Evolutionary conservation across 2,888 invertebrate genomes (phyloP).

Genomic region (Dryadula phaetusa): DNA sequence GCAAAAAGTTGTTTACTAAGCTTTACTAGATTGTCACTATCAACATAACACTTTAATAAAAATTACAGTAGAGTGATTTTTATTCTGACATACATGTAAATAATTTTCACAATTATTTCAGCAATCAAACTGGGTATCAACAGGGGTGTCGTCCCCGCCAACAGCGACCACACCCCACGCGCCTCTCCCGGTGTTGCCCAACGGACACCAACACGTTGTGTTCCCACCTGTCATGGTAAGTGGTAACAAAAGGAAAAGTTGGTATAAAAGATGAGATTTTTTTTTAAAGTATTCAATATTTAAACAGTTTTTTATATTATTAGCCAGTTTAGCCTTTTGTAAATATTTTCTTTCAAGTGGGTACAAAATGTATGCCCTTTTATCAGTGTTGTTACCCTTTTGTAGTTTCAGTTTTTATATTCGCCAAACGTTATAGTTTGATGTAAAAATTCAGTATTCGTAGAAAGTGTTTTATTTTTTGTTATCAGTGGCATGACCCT

Average conservation of each 20-base stretch:
- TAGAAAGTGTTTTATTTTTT: conserved; percentile 7
- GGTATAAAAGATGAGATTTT: neutral
- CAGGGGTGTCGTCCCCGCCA: conserved; percentile 82
- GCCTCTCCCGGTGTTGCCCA: conserved; percentile 82
- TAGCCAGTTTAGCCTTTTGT: neutral
- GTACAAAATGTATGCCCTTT: too few species aligned
- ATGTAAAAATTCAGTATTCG: neutral
- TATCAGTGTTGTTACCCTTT: neutral
- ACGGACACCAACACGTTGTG: conserved; percentile 72
- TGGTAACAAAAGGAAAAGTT: conserved; percentile 10
- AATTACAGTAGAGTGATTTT: too few species aligned
- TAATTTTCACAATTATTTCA: conserved; percentile 50
- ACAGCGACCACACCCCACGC: conserved; percentile 75
- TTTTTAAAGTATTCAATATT: neutral
- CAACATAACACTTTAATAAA: too few species aligned
- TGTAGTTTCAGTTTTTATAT: neutral
- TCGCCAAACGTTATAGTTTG: neutral
- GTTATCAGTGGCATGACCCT: conserved; percentile 39
- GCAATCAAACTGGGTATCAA: conserved; percentile 80
- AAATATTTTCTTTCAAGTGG: neutral
- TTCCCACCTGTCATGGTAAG: conserved; percentile 83
- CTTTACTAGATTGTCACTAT: too few species aligned
- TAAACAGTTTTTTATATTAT: neutral
- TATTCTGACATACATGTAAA: too few species aligned
- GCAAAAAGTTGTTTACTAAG: too few species aligned